Percentiles rank a stretch among this genome's conserved stretches.
phyloP scores from a whole-genome alignment of 2,888 invertebrate genomes.

The Lissocephala sabroskyi region DNA sequence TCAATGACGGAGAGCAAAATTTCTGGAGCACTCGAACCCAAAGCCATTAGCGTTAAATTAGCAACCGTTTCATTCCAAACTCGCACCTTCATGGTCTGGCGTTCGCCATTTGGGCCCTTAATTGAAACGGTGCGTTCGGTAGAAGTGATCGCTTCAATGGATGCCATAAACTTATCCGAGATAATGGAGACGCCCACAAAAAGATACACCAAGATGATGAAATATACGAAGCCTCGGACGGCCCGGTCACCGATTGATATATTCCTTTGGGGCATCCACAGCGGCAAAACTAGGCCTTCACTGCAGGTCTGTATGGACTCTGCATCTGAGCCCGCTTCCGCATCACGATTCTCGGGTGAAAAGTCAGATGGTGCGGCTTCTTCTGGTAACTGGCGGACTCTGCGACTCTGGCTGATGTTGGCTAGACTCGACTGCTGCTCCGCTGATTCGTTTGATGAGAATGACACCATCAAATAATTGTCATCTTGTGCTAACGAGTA shows the following conservation, averaged over 20 bases:
- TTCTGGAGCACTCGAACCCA: slow-evolving; percentile 98
- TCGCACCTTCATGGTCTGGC: slow-evolving; percentile 90
- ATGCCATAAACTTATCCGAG: slow-evolving; percentile 99
- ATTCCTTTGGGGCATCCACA: slow-evolving; percentile 89
- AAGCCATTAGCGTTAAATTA: slow-evolving; percentile 97
- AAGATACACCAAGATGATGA: slow-evolving; percentile 89
- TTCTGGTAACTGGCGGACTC: slow-evolving; percentile 22
- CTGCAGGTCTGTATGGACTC: no score
- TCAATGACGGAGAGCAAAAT: slow-evolving; percentile 98
- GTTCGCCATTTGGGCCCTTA: slow-evolving; percentile 89
- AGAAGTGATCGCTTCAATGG: slow-evolving; percentile 99
- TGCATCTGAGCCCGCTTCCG: no score
- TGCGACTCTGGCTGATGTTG: slow-evolving; percentile 13
- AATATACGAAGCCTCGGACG: slow-evolving; percentile 92
- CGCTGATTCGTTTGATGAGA: slow-evolving; percentile 3
- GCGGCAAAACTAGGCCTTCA: slow-evolving; percentile 88
- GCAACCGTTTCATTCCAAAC: slow-evolving; percentile 99
- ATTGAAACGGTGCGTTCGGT: slow-evolving; percentile 96
- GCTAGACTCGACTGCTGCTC: no score
- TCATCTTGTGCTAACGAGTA: slow-evolving; percentile 44
- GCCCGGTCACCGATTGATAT: slow-evolving; percentile 84
- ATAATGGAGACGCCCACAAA: slow-evolving; percentile 99
- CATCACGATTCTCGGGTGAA: no score
- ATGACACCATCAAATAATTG: neutral
- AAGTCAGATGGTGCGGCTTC: no score